These are phyloP conservation scores for Bryconaethiops microstoma DNA, from an alignment of 2,797 vertebrate genomes.

Conservation along the genomic window DNA sequence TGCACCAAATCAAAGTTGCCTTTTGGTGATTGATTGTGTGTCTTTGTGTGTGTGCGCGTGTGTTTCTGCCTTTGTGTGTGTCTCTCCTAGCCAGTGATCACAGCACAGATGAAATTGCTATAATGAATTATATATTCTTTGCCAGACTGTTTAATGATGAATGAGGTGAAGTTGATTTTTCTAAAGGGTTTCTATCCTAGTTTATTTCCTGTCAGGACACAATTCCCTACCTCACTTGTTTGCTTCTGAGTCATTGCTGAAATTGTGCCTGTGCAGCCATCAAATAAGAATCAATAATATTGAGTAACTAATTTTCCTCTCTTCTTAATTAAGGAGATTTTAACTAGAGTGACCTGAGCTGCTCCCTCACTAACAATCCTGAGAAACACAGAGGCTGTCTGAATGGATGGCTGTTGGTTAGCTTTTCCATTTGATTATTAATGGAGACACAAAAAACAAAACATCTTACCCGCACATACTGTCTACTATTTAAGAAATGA, in stretches of 20 bases:
- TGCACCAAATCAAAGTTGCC: no score
- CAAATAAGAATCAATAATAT: background rate
- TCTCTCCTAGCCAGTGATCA: no score
- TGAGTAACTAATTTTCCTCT: background rate
- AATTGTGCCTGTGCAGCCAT: background rate
- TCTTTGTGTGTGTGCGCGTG: no score
- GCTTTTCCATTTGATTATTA: constrained; percentile 32
- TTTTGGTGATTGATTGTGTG: no score
- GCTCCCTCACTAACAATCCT: constrained; percentile 5
- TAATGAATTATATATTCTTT: no score
- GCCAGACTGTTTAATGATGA: no score
- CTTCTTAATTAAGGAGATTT: background rate
- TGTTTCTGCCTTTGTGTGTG: no score
- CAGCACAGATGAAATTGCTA: no score
- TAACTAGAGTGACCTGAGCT: background rate
- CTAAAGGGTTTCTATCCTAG: no score
- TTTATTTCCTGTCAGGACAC: background rate
- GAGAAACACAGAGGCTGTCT: constrained; percentile 12
- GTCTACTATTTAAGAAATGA: no score
- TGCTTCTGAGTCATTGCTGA: background rate
- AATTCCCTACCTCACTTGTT: background rate
- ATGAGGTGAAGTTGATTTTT: no score
- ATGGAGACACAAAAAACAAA: background rate
- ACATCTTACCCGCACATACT: background rate
- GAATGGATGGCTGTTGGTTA: constrained; percentile 24